These are phyloP conservation scores for Eudasyphora cyanicolor DNA, from an alignment of 2,888 invertebrate species.

Conservation along the genomic window DNA sequence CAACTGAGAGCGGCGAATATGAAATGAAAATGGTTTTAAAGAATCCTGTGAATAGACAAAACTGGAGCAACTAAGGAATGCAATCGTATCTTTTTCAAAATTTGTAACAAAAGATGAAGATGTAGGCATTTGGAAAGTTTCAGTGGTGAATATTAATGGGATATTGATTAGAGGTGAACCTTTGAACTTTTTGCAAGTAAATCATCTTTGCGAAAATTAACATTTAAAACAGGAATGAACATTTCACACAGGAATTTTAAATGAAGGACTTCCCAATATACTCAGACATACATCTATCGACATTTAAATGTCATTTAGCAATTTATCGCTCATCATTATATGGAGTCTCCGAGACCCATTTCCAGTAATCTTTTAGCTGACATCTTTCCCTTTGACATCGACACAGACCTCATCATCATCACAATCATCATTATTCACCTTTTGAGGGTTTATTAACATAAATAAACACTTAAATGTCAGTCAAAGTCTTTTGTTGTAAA, in stretches of 20 bases:
- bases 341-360: not conserved
- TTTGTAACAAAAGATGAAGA: constrained; percentile 28
- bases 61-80: constrained; percentile 20
- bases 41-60: not conserved
- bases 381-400: not conserved
- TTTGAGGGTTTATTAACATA: constrained; percentile 24
- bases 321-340: constrained; percentile 1
- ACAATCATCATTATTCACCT: constrained; percentile 4
- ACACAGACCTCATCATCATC: not conserved
- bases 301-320: constrained; percentile 11
- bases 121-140: too few relatives aligned
- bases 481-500: not conserved
- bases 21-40: not conserved
- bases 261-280: not conserved
- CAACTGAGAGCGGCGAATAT: not conserved
- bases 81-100: constrained; percentile 7
- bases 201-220: not conserved
- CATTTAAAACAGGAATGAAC: not conserved
- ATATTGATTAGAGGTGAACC: not conserved
- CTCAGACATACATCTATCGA: not conserved
- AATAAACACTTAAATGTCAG: constrained; percentile 42
- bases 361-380: too few relatives aligned
- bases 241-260: not conserved
- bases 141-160: not conserved
- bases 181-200: not conserved